Conservation (phyloP, 2,797 vertebrate species). For the Staurois parvus region DNA sequence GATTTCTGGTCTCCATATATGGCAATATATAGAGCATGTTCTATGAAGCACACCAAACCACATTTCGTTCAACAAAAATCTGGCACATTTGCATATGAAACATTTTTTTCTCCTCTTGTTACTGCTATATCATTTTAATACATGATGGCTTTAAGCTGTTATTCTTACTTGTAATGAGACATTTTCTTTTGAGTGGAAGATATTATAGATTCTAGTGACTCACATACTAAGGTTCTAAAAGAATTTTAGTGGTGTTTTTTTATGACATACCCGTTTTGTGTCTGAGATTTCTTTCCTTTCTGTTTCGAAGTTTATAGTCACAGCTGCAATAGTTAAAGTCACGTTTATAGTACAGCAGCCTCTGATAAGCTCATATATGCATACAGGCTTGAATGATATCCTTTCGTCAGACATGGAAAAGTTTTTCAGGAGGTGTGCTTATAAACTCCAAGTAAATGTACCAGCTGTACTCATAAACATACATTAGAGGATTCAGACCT, state of each 20-base stretch:
- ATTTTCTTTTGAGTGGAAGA: background rate
- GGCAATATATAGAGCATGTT: too few species aligned
- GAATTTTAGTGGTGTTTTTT: constrained; percentile 63
- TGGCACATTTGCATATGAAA: too few species aligned
- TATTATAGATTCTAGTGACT: constrained; percentile 47
- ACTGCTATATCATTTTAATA: too few species aligned
- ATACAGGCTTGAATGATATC: constrained; percentile 79
- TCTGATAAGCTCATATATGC: constrained; percentile 78
- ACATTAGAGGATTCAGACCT: constrained; percentile 72
- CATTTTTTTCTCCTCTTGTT: too few species aligned
- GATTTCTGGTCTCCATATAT: too few species aligned
- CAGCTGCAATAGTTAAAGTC: constrained; percentile 82
- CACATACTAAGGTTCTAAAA: constrained; percentile 44
- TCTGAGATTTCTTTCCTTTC: constrained; percentile 72
- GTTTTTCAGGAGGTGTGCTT: constrained; percentile 78
- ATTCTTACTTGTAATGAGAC: background rate
- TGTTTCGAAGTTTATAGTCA: constrained; percentile 80
- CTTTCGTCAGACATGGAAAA: constrained; percentile 75
- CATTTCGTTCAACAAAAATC: too few species aligned
- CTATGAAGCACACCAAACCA: too few species aligned
- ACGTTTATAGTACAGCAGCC: constrained; percentile 76
- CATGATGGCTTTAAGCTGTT: background rate
- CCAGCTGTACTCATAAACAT: constrained; percentile 84
- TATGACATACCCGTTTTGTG: constrained; percentile 74
- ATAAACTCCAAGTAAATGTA: constrained; percentile 81